Base-by-base conservation (phyloP, 2,797 vertebrate species). In the Parambassis ranga region DNA sequence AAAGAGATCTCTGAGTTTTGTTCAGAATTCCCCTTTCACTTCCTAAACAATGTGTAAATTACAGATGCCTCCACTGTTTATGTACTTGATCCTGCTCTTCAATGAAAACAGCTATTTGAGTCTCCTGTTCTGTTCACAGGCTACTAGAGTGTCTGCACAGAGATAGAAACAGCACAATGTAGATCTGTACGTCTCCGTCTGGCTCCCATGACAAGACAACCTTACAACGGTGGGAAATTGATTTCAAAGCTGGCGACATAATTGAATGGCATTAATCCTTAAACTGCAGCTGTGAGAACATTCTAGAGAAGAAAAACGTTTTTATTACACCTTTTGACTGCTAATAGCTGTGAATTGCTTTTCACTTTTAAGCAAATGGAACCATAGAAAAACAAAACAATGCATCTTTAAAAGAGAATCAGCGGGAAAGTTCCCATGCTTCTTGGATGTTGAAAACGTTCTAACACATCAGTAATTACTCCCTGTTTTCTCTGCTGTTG, bases 91-190 rank as follows among this genome's bases (percentile, higher is more conserved):
- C 79, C 75, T 61, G 19, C 24, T 58, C 59, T 76, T 64, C 43
- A 57, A 82, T 60, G 74, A 82, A 84, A 88, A 87, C 86, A 83
- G 47, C 69, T 71, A 86, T 89, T 90, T 87, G 66, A 69, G 69
- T 52, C 68, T 83, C 55, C 36, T 27, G 27, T 56, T 61, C 48
- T 37, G 71, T 87, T 90, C 87, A 82, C 90, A 89, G 71, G 81
- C 39, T 85, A 46, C 81, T 90, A 75, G 71, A 85, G 83, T 89
- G 39, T 79, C 32, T 42, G 75, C 85, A 81, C 84, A 81, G 60
- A 69, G 65, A 62, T 64, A 75, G 76, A 71, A 30, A n/a, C n/a
- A n/a, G n/a, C n/a, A 46, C 72, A 74, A 78, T 71, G 75, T 71
- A 86, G 74, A 69, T 33, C 69, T 81, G 72, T 79, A 83, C 75